Evolutionary conservation across 1,140 invertebrate species (phyloP).

Genomic region (Holcopasites calliopsidis): DNA sequence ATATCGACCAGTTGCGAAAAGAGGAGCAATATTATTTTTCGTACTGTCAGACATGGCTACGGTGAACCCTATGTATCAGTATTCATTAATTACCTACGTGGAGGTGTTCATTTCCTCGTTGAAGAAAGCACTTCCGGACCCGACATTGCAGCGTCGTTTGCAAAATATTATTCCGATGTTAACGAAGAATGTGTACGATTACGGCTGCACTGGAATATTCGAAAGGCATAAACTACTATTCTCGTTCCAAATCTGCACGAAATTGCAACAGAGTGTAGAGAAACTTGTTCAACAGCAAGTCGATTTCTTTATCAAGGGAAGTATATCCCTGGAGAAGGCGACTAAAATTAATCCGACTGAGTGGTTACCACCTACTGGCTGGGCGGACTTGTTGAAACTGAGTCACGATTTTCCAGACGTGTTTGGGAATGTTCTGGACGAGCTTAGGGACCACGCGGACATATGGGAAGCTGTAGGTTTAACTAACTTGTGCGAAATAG

Average conservation of each 20-base stretch:
- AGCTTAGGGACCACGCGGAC: slow-evolving; percentile 82
- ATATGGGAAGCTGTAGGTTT: slow-evolving; percentile 85
- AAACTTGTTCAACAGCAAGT: slow-evolving; percentile 85
- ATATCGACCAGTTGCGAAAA: slow-evolving; percentile 89
- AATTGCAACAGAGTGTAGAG: slow-evolving; percentile 86
- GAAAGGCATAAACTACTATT: slow-evolving; percentile 94
- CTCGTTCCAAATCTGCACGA: slow-evolving; percentile 93
- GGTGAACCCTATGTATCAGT: slow-evolving; percentile 95
- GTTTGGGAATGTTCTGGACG: slow-evolving; percentile 84
- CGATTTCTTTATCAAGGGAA: slow-evolving; percentile 95
- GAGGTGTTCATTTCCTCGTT: slow-evolving; percentile 90
- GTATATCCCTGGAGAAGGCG: slow-evolving; percentile 88
- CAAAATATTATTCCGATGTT: slow-evolving; percentile 90
- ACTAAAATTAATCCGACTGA: slow-evolving; percentile 82
- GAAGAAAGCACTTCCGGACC: slow-evolving; percentile 88
- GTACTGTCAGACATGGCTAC: slow-evolving; percentile 91
- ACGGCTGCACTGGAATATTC: slow-evolving; percentile 94
- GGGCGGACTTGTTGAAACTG: slow-evolving; percentile 90
- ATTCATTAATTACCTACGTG: slow-evolving; percentile 89
- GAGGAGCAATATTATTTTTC: slow-evolving; percentile 94
- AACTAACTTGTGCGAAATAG: neutral
- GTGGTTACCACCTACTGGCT: slow-evolving; percentile 86
- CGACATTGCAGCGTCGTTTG: slow-evolving; percentile 85
- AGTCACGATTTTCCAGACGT: slow-evolving; percentile 83
- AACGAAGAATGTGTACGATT: slow-evolving; percentile 93